Evolutionary conservation across 2,888 invertebrate species (phyloP), one percentile per base, ranked within the genome.

Genomic region (Yponomeuta evonymella): DNA sequence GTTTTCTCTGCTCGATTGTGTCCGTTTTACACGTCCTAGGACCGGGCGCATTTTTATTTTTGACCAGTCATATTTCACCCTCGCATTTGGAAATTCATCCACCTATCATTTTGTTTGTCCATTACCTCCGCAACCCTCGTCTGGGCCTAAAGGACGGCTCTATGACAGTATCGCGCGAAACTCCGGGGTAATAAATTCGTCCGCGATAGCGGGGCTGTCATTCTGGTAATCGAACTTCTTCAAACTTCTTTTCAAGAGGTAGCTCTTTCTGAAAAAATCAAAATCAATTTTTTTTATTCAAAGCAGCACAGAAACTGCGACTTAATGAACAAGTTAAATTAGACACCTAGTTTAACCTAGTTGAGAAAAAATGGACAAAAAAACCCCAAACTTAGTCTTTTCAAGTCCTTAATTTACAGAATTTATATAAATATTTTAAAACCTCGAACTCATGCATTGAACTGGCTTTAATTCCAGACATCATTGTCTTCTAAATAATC

Each of bases 161-260:
- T 82, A 83, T 82, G 87, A 85, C 86, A 81, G 83, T 83, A 85
- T 87, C 86, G 83, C 83, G 84, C 81, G 82, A 79, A 84, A 88
- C 88, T 86, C 88, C 78, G 76, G 75, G 81, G 83, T 89, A 89
- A 90, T 89, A 90, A 91, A 92, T 92, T 90, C 87, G 83, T 85
- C 79, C 79, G 80, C 86, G 90, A 90, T 90, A 36, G 67, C 36
- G 90, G 89, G 89, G 89, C 81, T 89, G 85, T 58, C 51, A 58
- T 58, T 58, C 51, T 58, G 51, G 15, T 15, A 58, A 58, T 58
- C 51, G 15, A 58, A 58, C 12, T 58, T 15, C 15, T 58, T 58
- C 51, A 58, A 43, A 43, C 1, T 43, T 43, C 43, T 43, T 58
- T 58, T 51, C 51, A 51, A 51, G 2, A 36, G 33, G 33, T 36